A percentile compares a stretch with the other conserved stretches of the same genome.
phyloP scores from a whole-genome alignment of 2,113 vertebrate species.

The Neogale vison region DNA sequence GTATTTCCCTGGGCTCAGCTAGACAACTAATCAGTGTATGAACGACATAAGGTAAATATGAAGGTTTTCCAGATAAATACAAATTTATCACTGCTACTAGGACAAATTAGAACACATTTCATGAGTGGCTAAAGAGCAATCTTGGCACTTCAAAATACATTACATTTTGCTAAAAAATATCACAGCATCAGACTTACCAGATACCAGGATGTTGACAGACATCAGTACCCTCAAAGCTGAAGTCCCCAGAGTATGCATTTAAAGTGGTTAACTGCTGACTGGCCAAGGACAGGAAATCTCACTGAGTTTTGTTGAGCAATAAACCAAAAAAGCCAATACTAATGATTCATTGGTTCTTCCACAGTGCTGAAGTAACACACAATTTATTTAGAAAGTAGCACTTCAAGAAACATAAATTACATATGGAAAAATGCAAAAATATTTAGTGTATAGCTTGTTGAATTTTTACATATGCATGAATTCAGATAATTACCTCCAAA shows the following conservation, averaged over 20 bases:
- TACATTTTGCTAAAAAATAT: slow-evolving; percentile 12
- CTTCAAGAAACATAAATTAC: neutral
- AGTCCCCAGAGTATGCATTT: neutral
- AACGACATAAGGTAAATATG: neutral
- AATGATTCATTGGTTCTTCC: neutral
- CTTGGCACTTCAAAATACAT: neutral
- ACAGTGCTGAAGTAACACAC: neutral
- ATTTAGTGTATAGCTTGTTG: neutral
- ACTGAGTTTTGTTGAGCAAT: neutral
- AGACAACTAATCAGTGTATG: neutral
- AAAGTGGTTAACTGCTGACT: neutral
- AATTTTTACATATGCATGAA: neutral
- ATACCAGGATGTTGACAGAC: neutral
- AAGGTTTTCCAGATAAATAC: neutral
- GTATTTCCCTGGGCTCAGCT: neutral
- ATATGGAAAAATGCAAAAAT: neutral
- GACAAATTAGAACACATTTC: neutral
- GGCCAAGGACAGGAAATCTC: neutral
- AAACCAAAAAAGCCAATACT: neutral
- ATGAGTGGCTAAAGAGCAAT: neutral
- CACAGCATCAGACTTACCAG: slow-evolving; percentile 35
- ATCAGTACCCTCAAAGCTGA: neutral
- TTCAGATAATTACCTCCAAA: neutral
- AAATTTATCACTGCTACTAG: neutral
- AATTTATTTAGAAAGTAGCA: neutral